Evolutionary conservation across 2,797 vertebrate species (phyloP), one percentile per base, ranked within the genome.

Genomic region (Heliangelus exortis): DNA sequence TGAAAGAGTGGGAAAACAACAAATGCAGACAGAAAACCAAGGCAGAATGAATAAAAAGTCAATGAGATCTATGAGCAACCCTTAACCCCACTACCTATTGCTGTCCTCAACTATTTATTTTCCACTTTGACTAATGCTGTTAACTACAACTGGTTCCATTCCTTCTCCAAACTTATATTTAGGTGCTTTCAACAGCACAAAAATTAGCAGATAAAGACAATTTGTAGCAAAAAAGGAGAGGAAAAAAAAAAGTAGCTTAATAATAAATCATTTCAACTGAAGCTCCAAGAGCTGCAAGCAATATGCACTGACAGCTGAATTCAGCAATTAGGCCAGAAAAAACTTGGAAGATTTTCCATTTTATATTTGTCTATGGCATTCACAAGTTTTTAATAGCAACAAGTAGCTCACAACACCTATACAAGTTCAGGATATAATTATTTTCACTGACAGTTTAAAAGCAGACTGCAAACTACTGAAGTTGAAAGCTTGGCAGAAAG

Each of bases 401-500:
- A 94, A 95, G 95, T 94, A 88, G 72, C 57, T 92, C 31, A 6
- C 1, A 10, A 84, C 7, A 14, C 82, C 93, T 69, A 50, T 58
- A 59, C 48, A 76, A 93, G 80, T 65, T 84, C 93, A 92, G 73
- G 83, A 87, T 28, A 34, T 48, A 89, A 87, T 43, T 95, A 84
- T 92, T 91, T 95, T 71, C 53, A 39, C 72, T 59, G 72, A 61
- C 85, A 83, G 79, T 87, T 89, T 77, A 87, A 91, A 85, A 85
- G 72, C 34, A 89, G 87, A 57, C 74, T 69, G 84, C 41, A 92
- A 91, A 91, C 51, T 9, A 85, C 59, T 4, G 1, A 90, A 94
- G 83, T 75, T 61, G 54, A 78, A 81, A 94, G 84, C 87, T 58
- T 93, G 92, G 71, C 94, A 95, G 93, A 96, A 95, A 90, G 59